Percentiles rank a stretch among this genome's conserved stretches.
Evolutionary conservation across 2,113 vertebrate species (phyloP).

Genomic region (Anas platyrhynchos): DNA sequence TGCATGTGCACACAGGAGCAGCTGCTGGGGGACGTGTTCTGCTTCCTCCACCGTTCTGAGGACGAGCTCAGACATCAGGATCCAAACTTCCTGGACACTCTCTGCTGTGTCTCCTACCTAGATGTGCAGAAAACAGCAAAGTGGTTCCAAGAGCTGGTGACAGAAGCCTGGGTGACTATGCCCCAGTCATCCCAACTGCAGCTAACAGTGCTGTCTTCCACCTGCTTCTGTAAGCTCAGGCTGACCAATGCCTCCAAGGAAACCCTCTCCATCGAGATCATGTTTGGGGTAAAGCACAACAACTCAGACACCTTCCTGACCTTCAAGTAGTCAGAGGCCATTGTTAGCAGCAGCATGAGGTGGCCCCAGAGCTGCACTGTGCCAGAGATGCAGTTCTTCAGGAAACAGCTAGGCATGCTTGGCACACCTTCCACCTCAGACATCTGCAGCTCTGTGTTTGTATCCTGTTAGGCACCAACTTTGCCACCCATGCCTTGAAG

Average conservation of each 20-base stretch:
- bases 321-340: neutral
- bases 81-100: fast-evolving
- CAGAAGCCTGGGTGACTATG: neutral
- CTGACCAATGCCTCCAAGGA: neutral
- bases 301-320: neutral
- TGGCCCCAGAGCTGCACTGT: neutral
- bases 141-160: neutral
- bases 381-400: neutral
- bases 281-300: neutral
- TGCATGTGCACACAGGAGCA: neutral
- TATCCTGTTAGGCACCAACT: neutral
- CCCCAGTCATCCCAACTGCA: neutral
- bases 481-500: no score
- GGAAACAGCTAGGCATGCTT: neutral
- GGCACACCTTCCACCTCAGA: neutral
- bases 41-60: neutral
- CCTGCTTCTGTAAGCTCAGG: neutral
- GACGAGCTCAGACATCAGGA: no score
- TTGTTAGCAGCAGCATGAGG: neutral
- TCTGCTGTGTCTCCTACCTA: neutral
- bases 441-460: neutral
- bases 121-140: neutral
- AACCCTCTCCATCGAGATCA: fast-evolving
- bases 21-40: fast-evolving
- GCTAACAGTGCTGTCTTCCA: neutral